Base-by-base conservation (phyloP, 1,140 invertebrate species). In the Trichoplusia ni region DNA sequence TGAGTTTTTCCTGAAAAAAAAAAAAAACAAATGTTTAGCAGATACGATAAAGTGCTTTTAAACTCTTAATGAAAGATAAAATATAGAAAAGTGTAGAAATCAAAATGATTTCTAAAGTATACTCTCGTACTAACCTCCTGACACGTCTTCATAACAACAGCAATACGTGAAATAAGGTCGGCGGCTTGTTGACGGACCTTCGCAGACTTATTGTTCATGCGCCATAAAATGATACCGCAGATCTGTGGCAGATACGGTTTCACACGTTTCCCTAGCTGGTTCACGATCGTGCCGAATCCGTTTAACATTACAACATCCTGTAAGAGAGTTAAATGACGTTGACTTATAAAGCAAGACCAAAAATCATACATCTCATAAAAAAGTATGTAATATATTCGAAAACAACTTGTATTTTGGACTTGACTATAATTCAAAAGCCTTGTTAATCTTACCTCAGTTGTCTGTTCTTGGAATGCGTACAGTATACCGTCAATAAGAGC, bases 381-480 rank as follows among this genome's bases (percentile, higher is more conserved):
- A 19, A 8, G 16, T 0, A 18, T 6, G 19, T 40, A 37, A 37
- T 1, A 2, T 8, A 66, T 16, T 49, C 33, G n/a, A 46, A 54
- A 58, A 33, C 11, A 54, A 83, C 1, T 35, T 1, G 11, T 5
- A 38, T 38, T 38, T 13, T 38, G 11, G n/a, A 1, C 40, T 1
- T 1, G 21, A 18, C 14, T 5, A 2, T 19, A 46, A 40, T 14
- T 4, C 4, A 40, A 40, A 14, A 16, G 11, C 2, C n/a, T n/a
- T n/a, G 2, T 14, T n/a, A n/a, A 25, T 46, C 77, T 81, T 89
- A 96, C 96, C 92, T 99, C 99, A 29, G 98, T 99, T 2, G 98
- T 99, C 91, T 99, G 99, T 93, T 99, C 99, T 91, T 99, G 99
- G 92, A 99, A 99, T 65, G 99, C 99, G 82, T 99, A 99, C 11